A percentile compares a stretch with the other conserved stretches of the same genome.
These are phyloP conservation scores for Lutjanus campechanus DNA, from an alignment of 2,797 vertebrate genomes.

Conservation along the genomic window DNA sequence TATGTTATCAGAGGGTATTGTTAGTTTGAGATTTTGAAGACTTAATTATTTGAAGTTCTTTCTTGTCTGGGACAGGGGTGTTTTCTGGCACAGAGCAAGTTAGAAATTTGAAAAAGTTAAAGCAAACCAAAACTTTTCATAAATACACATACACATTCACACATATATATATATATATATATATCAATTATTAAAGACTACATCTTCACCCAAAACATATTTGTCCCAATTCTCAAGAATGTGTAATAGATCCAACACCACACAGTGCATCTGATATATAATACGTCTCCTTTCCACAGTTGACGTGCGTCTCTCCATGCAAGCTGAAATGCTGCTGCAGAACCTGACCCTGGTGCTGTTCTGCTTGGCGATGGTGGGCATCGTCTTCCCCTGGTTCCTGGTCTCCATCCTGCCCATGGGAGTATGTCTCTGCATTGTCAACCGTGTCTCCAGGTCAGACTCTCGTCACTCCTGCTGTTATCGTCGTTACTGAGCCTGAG, in stretches of 20 bases:
- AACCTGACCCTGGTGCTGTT: constrained; percentile 88
- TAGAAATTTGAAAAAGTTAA: too few relatives aligned
- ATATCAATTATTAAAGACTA: too few relatives aligned
- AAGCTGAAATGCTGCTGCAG: constrained; percentile 89
- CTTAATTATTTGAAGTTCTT: too few relatives aligned
- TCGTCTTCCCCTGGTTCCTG: constrained; percentile 90
- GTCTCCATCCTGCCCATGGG: constrained; percentile 86
- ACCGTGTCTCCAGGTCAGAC: constrained; percentile 87
- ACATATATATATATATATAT: too few relatives aligned
- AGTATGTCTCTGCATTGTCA: constrained; percentile 84
- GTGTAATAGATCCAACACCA: neutral
- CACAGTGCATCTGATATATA: constrained; percentile 33
- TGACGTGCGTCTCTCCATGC: constrained; percentile 87
- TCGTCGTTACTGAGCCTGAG: neutral
- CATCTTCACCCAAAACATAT: too few relatives aligned
- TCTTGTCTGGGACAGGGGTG: too few relatives aligned
- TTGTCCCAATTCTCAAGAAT: too few relatives aligned
- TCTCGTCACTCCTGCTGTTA: neutral
- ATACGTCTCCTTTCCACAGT: constrained; percentile 76
- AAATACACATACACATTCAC: too few relatives aligned
- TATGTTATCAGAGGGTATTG: too few relatives aligned
- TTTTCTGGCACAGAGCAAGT: too few relatives aligned
- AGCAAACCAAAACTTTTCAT: too few relatives aligned
- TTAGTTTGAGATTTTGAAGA: too few relatives aligned
- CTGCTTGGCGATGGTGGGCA: constrained; percentile 85